Percentiles rank a stretch among this genome's conserved stretches.
phyloP scores from a whole-genome alignment of 1,140 invertebrate species.

The Maconellicoccus hirsutus region DNA sequence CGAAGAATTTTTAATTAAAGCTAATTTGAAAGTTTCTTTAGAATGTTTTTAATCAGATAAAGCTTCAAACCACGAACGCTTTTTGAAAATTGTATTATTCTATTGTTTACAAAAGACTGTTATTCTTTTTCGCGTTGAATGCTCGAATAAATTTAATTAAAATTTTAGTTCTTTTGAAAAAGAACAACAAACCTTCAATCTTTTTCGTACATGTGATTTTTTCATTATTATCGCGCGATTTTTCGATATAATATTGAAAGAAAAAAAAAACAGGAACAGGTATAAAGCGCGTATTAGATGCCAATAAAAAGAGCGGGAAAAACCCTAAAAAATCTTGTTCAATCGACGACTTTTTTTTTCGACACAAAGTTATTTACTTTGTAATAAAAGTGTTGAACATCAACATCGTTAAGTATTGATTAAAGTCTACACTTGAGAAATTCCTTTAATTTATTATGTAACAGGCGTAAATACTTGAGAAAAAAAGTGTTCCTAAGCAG shows the following conservation, averaged over 20 bases:
- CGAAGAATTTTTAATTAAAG: background rate
- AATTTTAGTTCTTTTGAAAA: background rate
- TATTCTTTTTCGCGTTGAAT: background rate
- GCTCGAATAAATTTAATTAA: constrained; percentile 5
- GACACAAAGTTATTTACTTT: too few relatives aligned
- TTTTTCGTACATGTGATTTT: too few relatives aligned
- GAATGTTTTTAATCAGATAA: constrained; percentile 4
- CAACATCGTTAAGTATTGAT: background rate
- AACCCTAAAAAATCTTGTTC: too few relatives aligned
- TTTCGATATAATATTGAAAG: too few relatives aligned
- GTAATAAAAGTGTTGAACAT: too few relatives aligned
- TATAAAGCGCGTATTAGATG: too few relatives aligned
- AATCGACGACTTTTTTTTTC: too few relatives aligned
- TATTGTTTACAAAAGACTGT: background rate
- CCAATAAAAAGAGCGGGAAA: too few relatives aligned
- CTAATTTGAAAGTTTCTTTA: constrained; percentile 5
- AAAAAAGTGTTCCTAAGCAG: background rate
- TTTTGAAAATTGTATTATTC: background rate
- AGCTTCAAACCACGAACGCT: background rate
- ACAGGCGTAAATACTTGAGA: background rate
- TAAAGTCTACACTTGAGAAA: background rate
- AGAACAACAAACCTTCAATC: background rate
- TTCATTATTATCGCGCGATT: too few relatives aligned
- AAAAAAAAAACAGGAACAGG: too few relatives aligned
- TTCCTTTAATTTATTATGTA: background rate